These are phyloP conservation scores for Neopipo cinnamomea DNA, from an alignment of 2,113 vertebrate species.

Conservation along the genomic window DNA sequence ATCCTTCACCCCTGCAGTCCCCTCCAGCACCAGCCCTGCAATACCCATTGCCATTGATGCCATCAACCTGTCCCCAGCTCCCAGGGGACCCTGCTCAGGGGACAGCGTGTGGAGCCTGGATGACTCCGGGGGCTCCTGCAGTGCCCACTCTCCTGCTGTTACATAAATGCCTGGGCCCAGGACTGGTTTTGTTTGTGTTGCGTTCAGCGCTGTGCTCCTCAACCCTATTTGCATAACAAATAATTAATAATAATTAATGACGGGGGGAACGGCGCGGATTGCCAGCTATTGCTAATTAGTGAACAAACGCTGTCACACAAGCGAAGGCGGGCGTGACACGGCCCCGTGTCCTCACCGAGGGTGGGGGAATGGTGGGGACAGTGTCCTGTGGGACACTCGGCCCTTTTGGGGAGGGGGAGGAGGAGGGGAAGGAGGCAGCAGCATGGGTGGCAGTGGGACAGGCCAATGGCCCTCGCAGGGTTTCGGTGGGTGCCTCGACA, in stretches of 20 bases:
- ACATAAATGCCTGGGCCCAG: neutral
- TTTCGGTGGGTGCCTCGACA: rapidly evolving
- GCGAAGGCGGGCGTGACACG: rapidly evolving
- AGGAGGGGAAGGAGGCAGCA: neutral
- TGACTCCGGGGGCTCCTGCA: rapidly evolving
- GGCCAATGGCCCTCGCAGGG: rapidly evolving
- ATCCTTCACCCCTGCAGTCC: neutral
- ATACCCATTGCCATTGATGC: rapidly evolving
- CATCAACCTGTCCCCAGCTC: neutral
- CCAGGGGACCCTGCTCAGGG: neutral
- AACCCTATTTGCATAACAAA: slow-evolving; percentile 52
- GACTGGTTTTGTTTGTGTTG: neutral
- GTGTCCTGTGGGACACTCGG: neutral
- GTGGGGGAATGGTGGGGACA: neutral
- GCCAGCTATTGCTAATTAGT: slow-evolving; percentile 41
- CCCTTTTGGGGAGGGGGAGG: neutral
- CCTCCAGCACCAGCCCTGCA: neutral
- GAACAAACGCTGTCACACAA: neutral
- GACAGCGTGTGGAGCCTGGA: rapidly evolving
- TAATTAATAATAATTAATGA: slow-evolving; percentile 65
- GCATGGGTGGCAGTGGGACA: neutral
- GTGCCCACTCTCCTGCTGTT: rapidly evolving
- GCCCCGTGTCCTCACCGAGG: rapidly evolving
- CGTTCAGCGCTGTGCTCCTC: neutral
- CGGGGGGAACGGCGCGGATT: neutral